Evolutionary conservation across 2,888 invertebrate genomes (phyloP).

Genomic region (Lysandra bellargus): DNA sequence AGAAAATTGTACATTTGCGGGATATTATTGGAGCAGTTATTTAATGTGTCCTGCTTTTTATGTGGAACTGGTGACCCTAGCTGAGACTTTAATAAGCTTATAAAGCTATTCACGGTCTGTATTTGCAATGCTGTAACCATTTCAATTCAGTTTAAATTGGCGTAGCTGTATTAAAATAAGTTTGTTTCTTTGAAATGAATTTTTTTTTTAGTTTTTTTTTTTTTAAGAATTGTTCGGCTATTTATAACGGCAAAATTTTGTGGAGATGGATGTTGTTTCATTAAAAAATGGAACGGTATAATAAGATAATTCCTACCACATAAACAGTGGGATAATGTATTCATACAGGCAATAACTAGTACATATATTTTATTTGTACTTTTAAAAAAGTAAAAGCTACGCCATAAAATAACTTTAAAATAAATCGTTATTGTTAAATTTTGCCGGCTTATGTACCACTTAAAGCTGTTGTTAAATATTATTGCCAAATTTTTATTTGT

Average conservation of each 20-base stretch:
- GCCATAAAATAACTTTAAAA: background rate
- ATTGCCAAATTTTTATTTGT: constrained; percentile 77
- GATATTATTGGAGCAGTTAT: background rate
- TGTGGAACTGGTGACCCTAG: background rate
- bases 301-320: background rate
- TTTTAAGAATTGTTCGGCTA: too few relatives aligned
- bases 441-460: constrained; percentile 64
- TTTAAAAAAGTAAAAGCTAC: background rate
- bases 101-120: background rate
- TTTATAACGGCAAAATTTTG: background rate
- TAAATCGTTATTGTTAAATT: constrained; percentile 69
- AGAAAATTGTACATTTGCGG: background rate
- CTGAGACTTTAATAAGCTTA: background rate
- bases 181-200: background rate
- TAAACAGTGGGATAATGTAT: background rate
- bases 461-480: constrained; percentile 74
- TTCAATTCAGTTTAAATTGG: background rate
- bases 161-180: background rate
- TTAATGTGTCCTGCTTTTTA: background rate
- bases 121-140: constrained; percentile 3
- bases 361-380: background rate
- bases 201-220: too few relatives aligned
- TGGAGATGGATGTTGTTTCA: background rate
- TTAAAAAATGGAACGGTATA: background rate
- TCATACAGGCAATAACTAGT: background rate